A percentile compares a stretch with the other conserved stretches of the same genome.
phyloP scores from a whole-genome alignment of 1,140 invertebrate species.

The Asobara japonica region DNA sequence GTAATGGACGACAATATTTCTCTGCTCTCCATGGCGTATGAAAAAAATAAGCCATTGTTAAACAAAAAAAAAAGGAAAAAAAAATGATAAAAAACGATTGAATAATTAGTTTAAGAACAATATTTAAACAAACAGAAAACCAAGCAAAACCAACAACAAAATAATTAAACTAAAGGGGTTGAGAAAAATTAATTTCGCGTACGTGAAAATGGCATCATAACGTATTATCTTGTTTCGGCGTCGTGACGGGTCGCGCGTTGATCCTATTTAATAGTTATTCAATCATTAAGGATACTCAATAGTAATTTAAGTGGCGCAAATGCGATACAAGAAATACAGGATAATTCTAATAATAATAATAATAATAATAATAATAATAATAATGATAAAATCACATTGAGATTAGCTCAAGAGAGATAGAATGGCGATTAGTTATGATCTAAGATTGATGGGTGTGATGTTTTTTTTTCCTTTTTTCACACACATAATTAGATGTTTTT shows the following conservation, averaged over 20 bases:
- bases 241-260: conserved; percentile 31
- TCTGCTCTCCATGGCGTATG: conserved; percentile 54
- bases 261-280: conserved; percentile 37
- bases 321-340: conserved; percentile 9
- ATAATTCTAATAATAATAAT: not conserved
- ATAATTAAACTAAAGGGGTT: not conserved
- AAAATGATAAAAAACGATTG: conserved; percentile 20
- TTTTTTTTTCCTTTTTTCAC: not conserved
- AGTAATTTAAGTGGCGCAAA: conserved; percentile 5
- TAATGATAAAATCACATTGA: conserved; percentile 42
- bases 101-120: conserved; percentile 15
- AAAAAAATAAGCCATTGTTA: conserved; percentile 40
- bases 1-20: conserved; percentile 63
- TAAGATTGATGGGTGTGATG: not conserved
- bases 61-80: too few species aligned
- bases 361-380: not conserved
- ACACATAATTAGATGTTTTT: not conserved
- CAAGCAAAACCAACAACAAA: conserved; percentile 13
- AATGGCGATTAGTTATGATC: not conserved
- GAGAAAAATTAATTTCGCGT: conserved; percentile 13
- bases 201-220: not conserved
- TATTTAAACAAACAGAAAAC: conserved; percentile 1
- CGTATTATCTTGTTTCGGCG: not conserved
- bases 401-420: conserved; percentile 42
- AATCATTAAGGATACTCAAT: conserved; percentile 47